These are phyloP conservation scores for Pachycephala philippinensis DNA, from an alignment of 2,113 vertebrate genomes.

Conservation along the genomic window DNA sequence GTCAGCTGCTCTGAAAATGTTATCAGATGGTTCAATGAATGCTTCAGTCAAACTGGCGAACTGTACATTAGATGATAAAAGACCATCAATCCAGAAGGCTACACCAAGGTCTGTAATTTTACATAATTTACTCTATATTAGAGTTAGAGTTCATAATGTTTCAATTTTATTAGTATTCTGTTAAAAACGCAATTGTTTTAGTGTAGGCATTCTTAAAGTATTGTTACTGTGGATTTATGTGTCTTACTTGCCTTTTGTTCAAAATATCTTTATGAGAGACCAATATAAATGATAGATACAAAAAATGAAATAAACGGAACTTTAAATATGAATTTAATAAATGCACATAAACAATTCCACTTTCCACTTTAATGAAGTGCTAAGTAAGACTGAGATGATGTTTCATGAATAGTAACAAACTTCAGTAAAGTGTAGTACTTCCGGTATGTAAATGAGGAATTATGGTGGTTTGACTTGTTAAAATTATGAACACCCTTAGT, in stretches of 20 bases:
- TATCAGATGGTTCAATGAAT: constrained; percentile 86
- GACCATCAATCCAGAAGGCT: constrained; percentile 83
- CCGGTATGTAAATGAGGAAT: background rate
- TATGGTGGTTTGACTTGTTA: background rate
- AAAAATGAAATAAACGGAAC: background rate
- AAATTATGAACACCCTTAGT: background rate
- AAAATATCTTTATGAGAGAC: background rate
- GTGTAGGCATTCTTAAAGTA: background rate
- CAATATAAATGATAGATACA: background rate
- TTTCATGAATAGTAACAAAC: background rate
- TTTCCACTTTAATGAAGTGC: background rate
- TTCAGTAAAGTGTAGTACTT: background rate
- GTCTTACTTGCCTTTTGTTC: background rate
- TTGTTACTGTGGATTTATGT: rapidly evolving
- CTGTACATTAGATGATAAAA: constrained; percentile 93
- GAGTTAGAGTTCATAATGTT: background rate
- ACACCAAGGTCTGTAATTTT: constrained; percentile 80
- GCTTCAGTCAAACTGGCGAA: constrained; percentile 83
- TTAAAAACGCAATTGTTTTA: background rate
- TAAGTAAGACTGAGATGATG: background rate
- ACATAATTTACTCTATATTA: background rate
- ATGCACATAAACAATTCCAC: background rate
- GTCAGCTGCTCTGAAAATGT: constrained; percentile 85
- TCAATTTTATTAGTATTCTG: background rate
- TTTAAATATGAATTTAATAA: background rate